Evolutionary conservation across 1,140 invertebrate species (phyloP).

Genomic region (Whitmania pigra): DNA sequence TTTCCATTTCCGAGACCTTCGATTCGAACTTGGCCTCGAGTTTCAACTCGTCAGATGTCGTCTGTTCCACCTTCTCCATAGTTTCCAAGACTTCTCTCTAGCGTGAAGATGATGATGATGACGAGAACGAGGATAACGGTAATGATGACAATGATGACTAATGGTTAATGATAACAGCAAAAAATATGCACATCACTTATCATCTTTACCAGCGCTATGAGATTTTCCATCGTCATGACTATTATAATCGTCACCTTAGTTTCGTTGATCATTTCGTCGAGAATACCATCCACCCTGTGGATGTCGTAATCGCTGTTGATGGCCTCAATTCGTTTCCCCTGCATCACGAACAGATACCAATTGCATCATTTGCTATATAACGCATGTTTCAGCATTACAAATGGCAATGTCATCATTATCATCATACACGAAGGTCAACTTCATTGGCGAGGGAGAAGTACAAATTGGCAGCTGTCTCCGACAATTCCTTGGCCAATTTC

Average conservation of each 20-base stretch:
- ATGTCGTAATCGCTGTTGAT: too few species aligned
- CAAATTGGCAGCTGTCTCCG: constrained; percentile 70
- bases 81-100: constrained; percentile 3
- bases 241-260: too few species aligned
- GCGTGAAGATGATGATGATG: not conserved
- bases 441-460: constrained; percentile 83
- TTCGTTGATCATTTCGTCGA: too few species aligned
- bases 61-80: not conserved
- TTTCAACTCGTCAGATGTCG: not conserved
- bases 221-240: too few species aligned
- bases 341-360: not conserved
- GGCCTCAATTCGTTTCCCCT: too few species aligned
- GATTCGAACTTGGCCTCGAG: not conserved
- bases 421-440: constrained; percentile 61
- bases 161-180: too few species aligned
- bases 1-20: constrained; percentile 1
- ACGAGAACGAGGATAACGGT: not conserved
- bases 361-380: not conserved
- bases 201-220: too few species aligned
- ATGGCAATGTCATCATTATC: not conserved
- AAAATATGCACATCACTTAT: too few species aligned
- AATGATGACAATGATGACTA: not conserved
- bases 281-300: too few species aligned
- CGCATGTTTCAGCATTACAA: not conserved
- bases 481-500: constrained; percentile 75